Evolutionary conservation across 30 jellyfish, hydroid and myxozoan genomes (phyloP).

Genomic region (Haliclystus octoradiatus): DNA sequence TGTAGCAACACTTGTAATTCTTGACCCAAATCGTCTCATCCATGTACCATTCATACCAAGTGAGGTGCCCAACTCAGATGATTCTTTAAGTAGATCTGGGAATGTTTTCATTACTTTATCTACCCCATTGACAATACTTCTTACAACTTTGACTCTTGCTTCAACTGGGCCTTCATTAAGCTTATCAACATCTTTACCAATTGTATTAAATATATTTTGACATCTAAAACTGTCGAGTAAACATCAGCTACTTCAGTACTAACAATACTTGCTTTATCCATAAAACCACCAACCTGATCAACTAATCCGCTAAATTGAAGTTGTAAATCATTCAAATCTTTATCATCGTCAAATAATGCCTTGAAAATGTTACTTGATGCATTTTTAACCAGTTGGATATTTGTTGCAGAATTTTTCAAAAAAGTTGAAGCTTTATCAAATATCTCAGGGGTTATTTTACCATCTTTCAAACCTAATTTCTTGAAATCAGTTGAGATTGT

Average conservation of each 20-base stretch:
- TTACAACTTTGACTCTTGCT: conserved; percentile 33
- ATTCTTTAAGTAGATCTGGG: conserved; percentile 45
- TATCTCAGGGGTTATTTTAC: conserved; percentile 45
- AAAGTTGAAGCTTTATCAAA: conserved; percentile 48
- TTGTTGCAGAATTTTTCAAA: conserved; percentile 38
- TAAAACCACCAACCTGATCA: conserved; percentile 34
- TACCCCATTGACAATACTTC: conserved; percentile 55
- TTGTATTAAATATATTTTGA: conserved; percentile 7
- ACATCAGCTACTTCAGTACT: conserved; percentile 47
- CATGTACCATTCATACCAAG: conserved; percentile 47
- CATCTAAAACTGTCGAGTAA: conserved; percentile 30
- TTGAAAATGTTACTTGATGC: conserved; percentile 52
- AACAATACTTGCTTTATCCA: conserved; percentile 32
- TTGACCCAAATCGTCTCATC: conserved; percentile 37
- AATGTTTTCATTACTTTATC: conserved; percentile 29
- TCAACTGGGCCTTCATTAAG: conserved; percentile 69
- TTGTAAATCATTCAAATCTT: conserved; percentile 36
- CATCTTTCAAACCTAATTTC: conserved; percentile 14
- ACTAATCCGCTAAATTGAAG: conserved; percentile 37
- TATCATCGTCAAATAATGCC: conserved; percentile 53
- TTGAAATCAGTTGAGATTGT: conserved; percentile 37
- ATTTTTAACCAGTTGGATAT: conserved; percentile 37
- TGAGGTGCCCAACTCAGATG: conserved; percentile 40
- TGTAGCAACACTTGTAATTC: conserved; percentile 17
- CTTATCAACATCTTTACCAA: conserved; percentile 16